These are phyloP conservation scores for Brachionus rubens DNA, from an alignment of 1,140 invertebrate species.

Conservation along the genomic window DNA sequence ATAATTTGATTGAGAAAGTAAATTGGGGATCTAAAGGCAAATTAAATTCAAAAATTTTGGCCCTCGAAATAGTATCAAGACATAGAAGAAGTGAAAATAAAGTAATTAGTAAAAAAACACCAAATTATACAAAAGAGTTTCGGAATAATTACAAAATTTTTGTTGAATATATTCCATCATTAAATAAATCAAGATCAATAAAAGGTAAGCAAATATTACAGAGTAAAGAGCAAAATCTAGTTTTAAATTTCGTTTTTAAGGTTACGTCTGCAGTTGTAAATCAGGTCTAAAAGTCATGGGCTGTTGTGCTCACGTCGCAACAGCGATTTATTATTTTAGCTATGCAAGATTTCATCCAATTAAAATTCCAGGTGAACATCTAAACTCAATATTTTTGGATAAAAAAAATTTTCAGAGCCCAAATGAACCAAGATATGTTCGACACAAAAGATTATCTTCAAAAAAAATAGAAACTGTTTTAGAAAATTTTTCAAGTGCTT, in stretches of 20 bases:
- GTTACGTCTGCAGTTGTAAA: background rate
- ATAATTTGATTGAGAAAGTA: too few species aligned
- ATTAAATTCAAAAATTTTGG: background rate
- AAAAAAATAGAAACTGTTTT: background rate
- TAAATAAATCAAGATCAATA: background rate
- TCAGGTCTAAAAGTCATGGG: background rate
- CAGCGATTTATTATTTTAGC: background rate
- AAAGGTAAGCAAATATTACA: too few species aligned
- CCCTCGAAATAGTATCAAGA: background rate
- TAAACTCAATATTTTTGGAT: slow-evolving; percentile 6
- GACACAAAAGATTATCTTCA: background rate
- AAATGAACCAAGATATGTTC: slow-evolving; percentile 2
- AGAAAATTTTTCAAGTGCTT: background rate
- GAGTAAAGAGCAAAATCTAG: too few species aligned
- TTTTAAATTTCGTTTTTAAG: background rate
- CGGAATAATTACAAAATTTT: background rate
- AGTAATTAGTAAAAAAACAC: background rate
- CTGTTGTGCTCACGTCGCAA: background rate
- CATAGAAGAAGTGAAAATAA: background rate
- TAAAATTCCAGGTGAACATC: background rate
- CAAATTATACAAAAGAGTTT: background rate
- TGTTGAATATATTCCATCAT: background rate
- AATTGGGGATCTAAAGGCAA: too few species aligned
- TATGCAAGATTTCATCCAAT: background rate
- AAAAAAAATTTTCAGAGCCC: slow-evolving; percentile 8